Evolutionary conservation across 2,888 invertebrate species (phyloP).

Genomic region (Yponomeuta sedellus): DNA sequence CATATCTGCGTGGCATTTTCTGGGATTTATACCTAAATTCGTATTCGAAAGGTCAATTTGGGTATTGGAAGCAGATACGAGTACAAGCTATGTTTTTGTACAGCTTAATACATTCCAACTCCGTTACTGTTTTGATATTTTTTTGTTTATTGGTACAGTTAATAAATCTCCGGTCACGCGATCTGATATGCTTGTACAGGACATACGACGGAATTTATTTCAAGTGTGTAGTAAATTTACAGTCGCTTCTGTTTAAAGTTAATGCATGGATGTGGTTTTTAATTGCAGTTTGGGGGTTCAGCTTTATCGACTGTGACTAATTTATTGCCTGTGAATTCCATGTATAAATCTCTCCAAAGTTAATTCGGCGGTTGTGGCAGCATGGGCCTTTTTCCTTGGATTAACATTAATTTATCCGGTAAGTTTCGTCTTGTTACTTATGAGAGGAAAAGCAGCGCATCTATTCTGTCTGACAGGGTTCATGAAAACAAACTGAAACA

Average conservation of each 20-base stretch:
- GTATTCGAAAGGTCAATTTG: background rate
- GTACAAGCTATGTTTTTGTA: background rate
- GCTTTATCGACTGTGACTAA: background rate
- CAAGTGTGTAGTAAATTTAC: background rate
- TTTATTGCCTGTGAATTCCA: background rate
- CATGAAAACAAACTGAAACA: background rate
- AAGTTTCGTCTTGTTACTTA: background rate
- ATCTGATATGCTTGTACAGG: background rate
- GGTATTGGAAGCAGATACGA: background rate
- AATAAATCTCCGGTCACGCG: background rate
- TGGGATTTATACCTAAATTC: background rate
- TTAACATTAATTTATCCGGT: too few relatives aligned
- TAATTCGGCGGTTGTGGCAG: too few relatives aligned
- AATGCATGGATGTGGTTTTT: background rate
- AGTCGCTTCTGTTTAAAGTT: background rate
- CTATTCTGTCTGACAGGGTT: background rate
- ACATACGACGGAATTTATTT: background rate
- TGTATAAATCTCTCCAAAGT: background rate
- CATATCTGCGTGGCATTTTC: background rate
- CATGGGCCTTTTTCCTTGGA: too few relatives aligned
- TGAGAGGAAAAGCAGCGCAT: background rate
- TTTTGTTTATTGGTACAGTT: background rate
- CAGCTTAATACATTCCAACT: background rate
- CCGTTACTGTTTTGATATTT: background rate
- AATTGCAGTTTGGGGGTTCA: background rate